These are phyloP conservation scores for Porites rus DNA, from an alignment of 92 coral and sea anemone species.

Conservation along the genomic window DNA sequence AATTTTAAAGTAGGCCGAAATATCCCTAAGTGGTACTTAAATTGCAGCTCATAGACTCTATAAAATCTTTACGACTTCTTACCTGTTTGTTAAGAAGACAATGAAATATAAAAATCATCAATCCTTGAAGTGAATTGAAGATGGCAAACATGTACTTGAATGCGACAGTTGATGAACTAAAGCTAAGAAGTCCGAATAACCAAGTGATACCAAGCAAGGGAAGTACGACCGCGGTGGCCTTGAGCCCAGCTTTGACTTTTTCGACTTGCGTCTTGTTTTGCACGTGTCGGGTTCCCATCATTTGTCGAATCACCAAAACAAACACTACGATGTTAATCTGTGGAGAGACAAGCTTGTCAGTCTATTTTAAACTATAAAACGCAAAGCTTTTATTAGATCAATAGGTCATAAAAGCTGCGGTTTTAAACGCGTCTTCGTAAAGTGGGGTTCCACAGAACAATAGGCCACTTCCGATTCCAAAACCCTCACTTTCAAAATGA, in stretches of 20 bases:
- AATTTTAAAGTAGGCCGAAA: not conserved
- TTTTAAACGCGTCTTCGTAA: too few relatives aligned
- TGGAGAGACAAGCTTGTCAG: not conserved
- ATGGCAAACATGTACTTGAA: not conserved
- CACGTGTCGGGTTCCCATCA: not conserved
- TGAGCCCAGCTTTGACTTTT: not conserved
- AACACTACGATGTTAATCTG: not conserved
- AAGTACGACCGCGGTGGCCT: too few relatives aligned
- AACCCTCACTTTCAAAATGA: too few relatives aligned
- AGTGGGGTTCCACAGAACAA: too few relatives aligned
- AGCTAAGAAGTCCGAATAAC: not conserved
- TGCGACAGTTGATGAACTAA: not conserved
- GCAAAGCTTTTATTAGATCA: too few relatives aligned
- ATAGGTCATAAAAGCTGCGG: too few relatives aligned
- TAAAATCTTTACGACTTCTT: not conserved
- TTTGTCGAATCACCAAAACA: not conserved
- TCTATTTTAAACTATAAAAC: too few relatives aligned
- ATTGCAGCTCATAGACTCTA: not conserved
- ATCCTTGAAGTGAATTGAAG: too few relatives aligned
- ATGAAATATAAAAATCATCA: not conserved
- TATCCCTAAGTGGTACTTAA: not conserved
- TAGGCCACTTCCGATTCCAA: too few relatives aligned
- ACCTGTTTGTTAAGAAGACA: not conserved
- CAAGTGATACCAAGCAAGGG: too few relatives aligned
- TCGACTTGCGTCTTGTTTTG: not conserved